Conservation (phyloP, 1,140 invertebrate species). For the Apis dorsata region DNA sequence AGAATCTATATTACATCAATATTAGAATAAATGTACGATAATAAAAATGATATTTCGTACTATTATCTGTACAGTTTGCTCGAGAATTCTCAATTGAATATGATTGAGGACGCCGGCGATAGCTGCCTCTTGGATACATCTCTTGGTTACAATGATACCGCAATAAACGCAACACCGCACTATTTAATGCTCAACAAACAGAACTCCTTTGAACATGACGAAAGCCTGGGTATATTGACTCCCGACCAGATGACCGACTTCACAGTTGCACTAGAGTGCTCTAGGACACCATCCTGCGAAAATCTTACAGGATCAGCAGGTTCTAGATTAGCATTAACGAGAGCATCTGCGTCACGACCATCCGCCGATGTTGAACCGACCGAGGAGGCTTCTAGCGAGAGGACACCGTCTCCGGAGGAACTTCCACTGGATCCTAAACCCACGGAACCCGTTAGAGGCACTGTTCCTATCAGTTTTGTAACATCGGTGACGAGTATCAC, state of each 20-base stretch:
- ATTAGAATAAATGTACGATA: background rate
- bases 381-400: conserved; percentile 80
- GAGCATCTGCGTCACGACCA: conserved; percentile 65
- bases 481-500: conserved; percentile 92
- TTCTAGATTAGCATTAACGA: conserved; percentile 61
- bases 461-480: conserved; percentile 84
- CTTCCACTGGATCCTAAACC: conserved; percentile 86
- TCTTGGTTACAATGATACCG: conserved; percentile 68
- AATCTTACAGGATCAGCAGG: conserved; percentile 71
- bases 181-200: conserved; percentile 84
- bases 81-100: conserved; percentile 64
- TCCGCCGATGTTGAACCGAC: conserved; percentile 71
- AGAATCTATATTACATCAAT: too few species aligned
- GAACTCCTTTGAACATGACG: conserved; percentile 88
- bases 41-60: background rate
- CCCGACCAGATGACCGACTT: conserved; percentile 92
- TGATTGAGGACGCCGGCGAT: conserved; percentile 70
- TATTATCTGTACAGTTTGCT: conserved; percentile 56
- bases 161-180: conserved; percentile 73
- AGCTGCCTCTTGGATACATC: conserved; percentile 66
- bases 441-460: conserved; percentile 46
- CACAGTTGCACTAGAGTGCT: conserved; percentile 81
- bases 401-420: conserved; percentile 91
- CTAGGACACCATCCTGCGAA: conserved; percentile 82
- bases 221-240: conserved; percentile 90